Percentiles rank a stretch among this genome's conserved stretches.
phyloP scores from a whole-genome alignment of 2,888 invertebrate species.

The Myopa tessellatipennis region DNA sequence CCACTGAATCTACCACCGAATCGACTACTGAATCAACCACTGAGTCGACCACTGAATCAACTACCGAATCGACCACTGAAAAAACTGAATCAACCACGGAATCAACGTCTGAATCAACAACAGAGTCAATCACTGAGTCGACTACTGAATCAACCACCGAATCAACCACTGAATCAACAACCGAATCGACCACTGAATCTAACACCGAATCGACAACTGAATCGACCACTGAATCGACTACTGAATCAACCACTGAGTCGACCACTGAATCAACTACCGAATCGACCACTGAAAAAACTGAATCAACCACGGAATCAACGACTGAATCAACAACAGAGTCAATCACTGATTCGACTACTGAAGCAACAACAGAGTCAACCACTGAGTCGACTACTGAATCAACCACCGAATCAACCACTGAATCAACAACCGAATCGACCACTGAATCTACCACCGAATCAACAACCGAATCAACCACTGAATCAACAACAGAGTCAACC shows the following conservation, averaged over 20 bases:
- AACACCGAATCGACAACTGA: not conserved
- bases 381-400: not conserved
- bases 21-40: too few relatives aligned
- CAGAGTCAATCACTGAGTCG: not conserved
- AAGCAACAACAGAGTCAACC: not conserved
- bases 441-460: slow-evolving; percentile 2
- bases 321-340: too few relatives aligned
- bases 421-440: not conserved
- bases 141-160: not conserved
- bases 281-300: not conserved
- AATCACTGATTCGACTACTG: too few relatives aligned
- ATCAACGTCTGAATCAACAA: not conserved
- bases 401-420: not conserved
- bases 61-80: too few relatives aligned
- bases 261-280: slow-evolving; percentile 5
- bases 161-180: not conserved
- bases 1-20: not conserved
- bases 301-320: not conserved
- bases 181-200: too few relatives aligned
- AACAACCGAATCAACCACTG: not conserved
- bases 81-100: not conserved
- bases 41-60: too few relatives aligned
- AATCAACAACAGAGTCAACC: not conserved
- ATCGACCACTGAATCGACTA: not conserved
- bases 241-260: not conserved